These are phyloP conservation scores for Sylvia atricapilla DNA, from an alignment of 2,113 vertebrate species.

Conservation along the genomic window DNA sequence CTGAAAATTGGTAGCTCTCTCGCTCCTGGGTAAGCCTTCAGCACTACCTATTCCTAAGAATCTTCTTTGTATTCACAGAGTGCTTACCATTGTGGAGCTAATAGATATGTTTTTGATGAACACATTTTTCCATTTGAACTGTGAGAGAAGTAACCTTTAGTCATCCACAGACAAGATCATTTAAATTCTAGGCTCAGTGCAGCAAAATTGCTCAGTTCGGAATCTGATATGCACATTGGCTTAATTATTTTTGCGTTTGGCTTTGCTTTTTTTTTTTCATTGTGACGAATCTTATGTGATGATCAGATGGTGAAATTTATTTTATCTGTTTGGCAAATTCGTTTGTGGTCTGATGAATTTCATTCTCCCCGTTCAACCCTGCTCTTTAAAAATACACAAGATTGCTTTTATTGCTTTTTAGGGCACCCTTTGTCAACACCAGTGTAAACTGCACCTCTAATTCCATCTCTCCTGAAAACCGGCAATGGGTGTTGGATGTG, in stretches of 20 bases:
- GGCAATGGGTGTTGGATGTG: background rate
- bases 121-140: constrained; percentile 19
- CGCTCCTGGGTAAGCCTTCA: background rate
- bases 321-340: background rate
- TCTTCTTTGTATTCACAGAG: constrained; percentile 39
- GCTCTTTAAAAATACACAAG: background rate
- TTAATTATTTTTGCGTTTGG: background rate
- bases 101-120: constrained; percentile 34
- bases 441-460: background rate
- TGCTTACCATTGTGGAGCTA: constrained; percentile 32
- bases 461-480: background rate
- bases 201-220: constrained; percentile 8
- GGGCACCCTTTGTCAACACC: background rate
- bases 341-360: background rate
- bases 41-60: constrained; percentile 11
- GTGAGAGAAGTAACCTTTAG: constrained; percentile 24
- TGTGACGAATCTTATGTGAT: background rate
- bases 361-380: background rate
- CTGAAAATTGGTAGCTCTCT: constrained; percentile 10
- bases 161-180: constrained; percentile 22
- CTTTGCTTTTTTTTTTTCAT: background rate
- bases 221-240: background rate
- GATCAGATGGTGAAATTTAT: background rate
- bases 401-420: background rate
- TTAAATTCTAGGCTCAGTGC: constrained; percentile 36